Evolutionary conservation across 2,797 vertebrate species (phyloP).

Genomic region (Mus minutoides): DNA sequence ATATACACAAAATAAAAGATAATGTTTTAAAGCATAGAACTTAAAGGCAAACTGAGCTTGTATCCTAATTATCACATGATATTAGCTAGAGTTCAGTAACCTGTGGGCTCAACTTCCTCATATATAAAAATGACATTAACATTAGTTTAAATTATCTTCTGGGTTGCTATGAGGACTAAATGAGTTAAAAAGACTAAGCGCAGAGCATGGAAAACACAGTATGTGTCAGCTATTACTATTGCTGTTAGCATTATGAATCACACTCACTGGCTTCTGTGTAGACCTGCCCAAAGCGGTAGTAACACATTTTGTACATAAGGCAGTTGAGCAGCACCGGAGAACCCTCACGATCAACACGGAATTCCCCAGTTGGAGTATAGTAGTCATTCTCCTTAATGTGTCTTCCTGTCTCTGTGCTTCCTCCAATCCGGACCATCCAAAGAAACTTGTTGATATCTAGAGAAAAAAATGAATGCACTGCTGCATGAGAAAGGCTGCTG

Average conservation of each 20-base stretch:
- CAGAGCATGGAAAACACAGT: neutral
- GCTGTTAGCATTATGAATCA: conserved; percentile 62
- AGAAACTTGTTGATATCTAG: conserved; percentile 99
- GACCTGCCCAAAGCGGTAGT: conserved; percentile 99
- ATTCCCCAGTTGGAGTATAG: conserved; percentile 98
- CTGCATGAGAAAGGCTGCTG: neutral
- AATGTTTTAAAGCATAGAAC: conserved; percentile 51
- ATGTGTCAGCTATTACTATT: neutral
- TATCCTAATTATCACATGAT: neutral
- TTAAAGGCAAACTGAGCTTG: conserved; percentile 19
- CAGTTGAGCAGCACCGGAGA: conserved; percentile 98
- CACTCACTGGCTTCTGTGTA: conserved; percentile 99
- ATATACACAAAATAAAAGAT: neutral
- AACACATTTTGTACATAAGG: conserved; percentile 99
- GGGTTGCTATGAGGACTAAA: conserved; percentile 1
- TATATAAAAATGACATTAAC: conserved; percentile 37
- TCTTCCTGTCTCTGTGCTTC: conserved; percentile 97
- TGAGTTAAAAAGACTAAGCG: conserved; percentile 11
- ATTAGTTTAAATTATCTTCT: conserved; percentile 11
- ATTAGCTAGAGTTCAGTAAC: neutral
- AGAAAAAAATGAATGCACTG: neutral
- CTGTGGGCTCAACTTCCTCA: conserved; percentile 16
- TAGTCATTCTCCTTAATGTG: conserved; percentile 99
- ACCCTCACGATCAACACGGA: conserved; percentile 97
- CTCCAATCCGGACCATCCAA: conserved; percentile 99